Evolutionary conservation across 2,797 vertebrate genomes (phyloP), one percentile per base, ranked within the genome.

Genomic region (Poecilia wingei): DNA sequence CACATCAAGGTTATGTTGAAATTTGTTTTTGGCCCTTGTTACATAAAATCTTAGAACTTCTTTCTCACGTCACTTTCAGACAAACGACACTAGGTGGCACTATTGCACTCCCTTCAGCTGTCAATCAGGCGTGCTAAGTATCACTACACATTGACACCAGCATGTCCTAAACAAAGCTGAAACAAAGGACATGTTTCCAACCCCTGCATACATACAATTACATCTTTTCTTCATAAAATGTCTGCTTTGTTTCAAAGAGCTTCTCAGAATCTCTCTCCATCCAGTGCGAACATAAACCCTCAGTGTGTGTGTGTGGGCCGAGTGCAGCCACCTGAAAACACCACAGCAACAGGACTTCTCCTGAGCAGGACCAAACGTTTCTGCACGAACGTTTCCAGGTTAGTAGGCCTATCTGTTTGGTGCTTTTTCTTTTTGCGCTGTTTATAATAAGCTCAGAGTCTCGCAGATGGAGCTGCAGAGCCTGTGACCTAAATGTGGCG

Each of bases 1-100:
- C 22, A 22, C 64, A 4, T 69, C 22, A 69, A 0, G 7, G 1
- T 43, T 6, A n/a, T 69, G 39, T 14, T 36, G 0, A 33, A 36
- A 64, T 33, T 20, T 3, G 18, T 16, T 64, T 14, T 64, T 36
- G 61, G 61, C 7, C 33, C 8, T 31, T 31, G 1, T 64, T 20
- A 9, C 64, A 14, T 53, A 4, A 70, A 41, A 31, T 45, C 51
- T 4, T 39, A 13, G 20, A 22, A 13, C n/a, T 13, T 46, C 33
- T 53, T 6, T 8, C 25, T 16, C 18, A 9, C 46, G 20, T 59
- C 36, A 70, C 28, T 14, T 59, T 47, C 57, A 18, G 12, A 74
- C 68, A 18, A 4, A 72, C 43, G 47, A 93, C 95, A 93, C 72
- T 68, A 93, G 94, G 64, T 93, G 95, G 91, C 91, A 92, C 88